These are phyloP conservation scores for Eulemur mongoz DNA, from an alignment of 2,797 vertebrate genomes.

Conservation along the genomic window DNA sequence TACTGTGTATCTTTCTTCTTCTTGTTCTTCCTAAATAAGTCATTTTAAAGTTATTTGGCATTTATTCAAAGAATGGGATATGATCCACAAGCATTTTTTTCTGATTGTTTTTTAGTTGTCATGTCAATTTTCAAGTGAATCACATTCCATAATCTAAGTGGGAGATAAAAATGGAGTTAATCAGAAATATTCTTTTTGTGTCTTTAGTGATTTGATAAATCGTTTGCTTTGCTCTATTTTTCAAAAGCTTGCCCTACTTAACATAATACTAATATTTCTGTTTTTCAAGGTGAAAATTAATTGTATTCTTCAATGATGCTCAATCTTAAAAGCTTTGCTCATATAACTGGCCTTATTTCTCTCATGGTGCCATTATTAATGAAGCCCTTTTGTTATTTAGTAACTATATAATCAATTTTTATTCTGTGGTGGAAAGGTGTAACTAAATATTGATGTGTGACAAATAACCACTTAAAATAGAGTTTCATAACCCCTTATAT, in stretches of 20 bases:
- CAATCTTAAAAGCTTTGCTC: slow-evolving; percentile 2
- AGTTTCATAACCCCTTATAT: neutral
- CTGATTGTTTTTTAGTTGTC: neutral
- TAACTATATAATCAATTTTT: neutral
- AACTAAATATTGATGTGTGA: neutral
- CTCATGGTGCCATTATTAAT: neutral
- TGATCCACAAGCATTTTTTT: neutral
- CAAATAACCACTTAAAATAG: neutral
- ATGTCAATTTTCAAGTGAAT: neutral
- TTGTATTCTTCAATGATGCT: neutral
- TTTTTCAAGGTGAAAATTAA: neutral
- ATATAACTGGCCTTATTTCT: neutral
- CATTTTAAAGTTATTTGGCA: rapidly evolving
- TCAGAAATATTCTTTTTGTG: slow-evolving; percentile 58
- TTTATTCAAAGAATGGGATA: neutral
- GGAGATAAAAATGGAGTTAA: neutral
- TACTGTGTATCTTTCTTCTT: neutral
- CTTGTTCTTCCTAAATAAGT: neutral
- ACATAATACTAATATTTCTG: slow-evolving; percentile 29
- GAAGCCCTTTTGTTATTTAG: neutral
- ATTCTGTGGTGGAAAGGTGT: neutral
- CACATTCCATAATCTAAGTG: neutral
- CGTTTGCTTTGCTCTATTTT: slow-evolving; percentile 46
- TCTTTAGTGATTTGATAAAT: slow-evolving; percentile 63
- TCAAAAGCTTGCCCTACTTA: slow-evolving; percentile 69